Base-by-base conservation (phyloP, 2,888 invertebrate species). In the Gryllus longicercus region DNA sequence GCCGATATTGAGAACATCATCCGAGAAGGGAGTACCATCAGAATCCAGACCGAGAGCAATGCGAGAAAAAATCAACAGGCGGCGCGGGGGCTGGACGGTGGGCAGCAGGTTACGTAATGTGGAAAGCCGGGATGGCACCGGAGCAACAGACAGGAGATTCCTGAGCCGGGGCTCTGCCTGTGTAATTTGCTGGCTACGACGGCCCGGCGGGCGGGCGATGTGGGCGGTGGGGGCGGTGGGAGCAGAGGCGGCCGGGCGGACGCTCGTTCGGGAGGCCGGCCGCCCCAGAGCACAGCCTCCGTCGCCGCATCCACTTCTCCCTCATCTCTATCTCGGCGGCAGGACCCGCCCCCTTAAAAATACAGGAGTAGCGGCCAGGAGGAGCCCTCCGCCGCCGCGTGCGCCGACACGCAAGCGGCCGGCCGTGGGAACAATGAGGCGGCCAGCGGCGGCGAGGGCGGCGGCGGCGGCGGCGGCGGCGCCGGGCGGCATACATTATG, bases 341-440 rank as follows among this genome's bases (percentile, higher is more conserved):
- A 18, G 63, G 63, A 63, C 63, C 63, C 63, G 63, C 63, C 63
- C 63, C 63, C 63, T 63, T 63, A 63, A 63, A 63, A 63, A 63
- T 63, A 63, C 63, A 63, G 63, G 63, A 63, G 63, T 63, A 63
- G 63, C 63, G 63, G 14, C 63, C 16, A 38, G 38, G 38, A 38
- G 38, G 38, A 38, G 38, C 38, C 38, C 38, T 38, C 38, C 38
- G 38, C 38, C 25, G 25, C 25, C 25, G 25, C 25, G 25, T 25
- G 25, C 25, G 25, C 25, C 38, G 38, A 38, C 38, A 38, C 38
- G 38, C 38, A 38, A 38, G 38, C 38, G 38, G 38, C 38, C 38
- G 38, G 38, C 38, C 38, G 38, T 38, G 38, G 38, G 38, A 38
- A 38, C 38, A 38, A 38, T 38, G 38, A 38, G 38, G 38, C 38